These are phyloP conservation scores for Silvanus unidentatus DNA, from an alignment of 2,888 invertebrate species.

Conservation along the genomic window DNA sequence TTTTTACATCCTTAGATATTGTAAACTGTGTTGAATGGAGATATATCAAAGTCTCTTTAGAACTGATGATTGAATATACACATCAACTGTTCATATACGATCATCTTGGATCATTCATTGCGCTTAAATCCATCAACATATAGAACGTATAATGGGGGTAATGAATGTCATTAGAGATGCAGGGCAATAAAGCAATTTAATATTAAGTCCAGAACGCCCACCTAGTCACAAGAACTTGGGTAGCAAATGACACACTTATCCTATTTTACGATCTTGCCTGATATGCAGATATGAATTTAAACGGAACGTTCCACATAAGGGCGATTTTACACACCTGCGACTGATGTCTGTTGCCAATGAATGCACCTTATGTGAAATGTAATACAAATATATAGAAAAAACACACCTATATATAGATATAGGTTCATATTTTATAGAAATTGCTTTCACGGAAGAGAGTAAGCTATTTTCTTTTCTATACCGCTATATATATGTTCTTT, in stretches of 20 bases:
- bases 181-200: constrained; percentile 16
- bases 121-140: too few species aligned
- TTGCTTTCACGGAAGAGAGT: too few species aligned
- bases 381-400: constrained; percentile 3
- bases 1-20: too few species aligned
- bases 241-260: constrained; percentile 26
- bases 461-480: too few species aligned
- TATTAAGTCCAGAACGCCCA: constrained; percentile 20
- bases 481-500: too few species aligned
- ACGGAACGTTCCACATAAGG: constrained; percentile 26
- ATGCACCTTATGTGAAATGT: constrained; percentile 31
- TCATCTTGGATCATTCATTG: too few species aligned
- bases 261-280: constrained; percentile 26
- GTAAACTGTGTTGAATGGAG: too few species aligned
- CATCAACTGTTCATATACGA: too few species aligned
- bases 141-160: too few species aligned
- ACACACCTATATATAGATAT: background rate
- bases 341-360: constrained; percentile 32
- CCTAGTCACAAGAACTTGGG: constrained; percentile 19
- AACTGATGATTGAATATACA: too few species aligned
- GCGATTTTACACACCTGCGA: constrained; percentile 35
- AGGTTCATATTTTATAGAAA: too few species aligned
- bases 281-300: constrained; percentile 39
- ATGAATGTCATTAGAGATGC: background rate
- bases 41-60: too few species aligned